Conservation (phyloP, 1,140 invertebrate species). For the Spodoptera frugiperda region DNA sequence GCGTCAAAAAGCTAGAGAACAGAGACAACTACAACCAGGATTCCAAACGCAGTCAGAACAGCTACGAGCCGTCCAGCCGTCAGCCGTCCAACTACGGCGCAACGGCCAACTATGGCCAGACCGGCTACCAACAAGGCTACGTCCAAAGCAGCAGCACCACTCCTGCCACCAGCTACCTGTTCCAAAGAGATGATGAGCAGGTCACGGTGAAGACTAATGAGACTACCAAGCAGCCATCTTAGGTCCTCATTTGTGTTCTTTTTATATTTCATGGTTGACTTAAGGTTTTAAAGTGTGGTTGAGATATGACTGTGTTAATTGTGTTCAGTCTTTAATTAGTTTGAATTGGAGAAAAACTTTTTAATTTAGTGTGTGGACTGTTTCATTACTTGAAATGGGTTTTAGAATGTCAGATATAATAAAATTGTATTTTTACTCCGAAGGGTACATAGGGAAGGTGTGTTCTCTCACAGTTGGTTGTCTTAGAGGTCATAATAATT, state of each 20-base stretch:
- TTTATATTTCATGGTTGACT: slow-evolving; percentile 22
- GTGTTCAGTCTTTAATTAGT: no score
- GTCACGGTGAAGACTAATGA: slow-evolving; percentile 59
- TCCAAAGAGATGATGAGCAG: slow-evolving; percentile 70
- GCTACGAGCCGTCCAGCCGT: slow-evolving; percentile 25
- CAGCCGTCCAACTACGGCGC: slow-evolving; percentile 35
- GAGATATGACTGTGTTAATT: no score
- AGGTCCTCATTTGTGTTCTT: slow-evolving; percentile 4
- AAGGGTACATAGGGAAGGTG: no score
- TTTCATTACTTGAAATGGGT: no score
- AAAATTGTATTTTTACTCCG: no score
- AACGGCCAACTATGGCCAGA: slow-evolving; percentile 53
- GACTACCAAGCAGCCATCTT: slow-evolving; percentile 47
- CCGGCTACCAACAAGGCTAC: slow-evolving; percentile 54
- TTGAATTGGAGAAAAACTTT: not conserved
- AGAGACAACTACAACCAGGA: slow-evolving; percentile 39
- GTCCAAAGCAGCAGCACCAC: slow-evolving; percentile 64
- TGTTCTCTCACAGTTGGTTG: no score
- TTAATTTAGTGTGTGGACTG: not conserved
- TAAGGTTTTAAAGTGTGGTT: not conserved
- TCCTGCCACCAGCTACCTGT: slow-evolving; percentile 73
- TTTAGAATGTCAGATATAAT: no score
- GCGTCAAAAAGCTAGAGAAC: slow-evolving; percentile 40
- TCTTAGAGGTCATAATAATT: no score
- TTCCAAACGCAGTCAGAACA: slow-evolving; percentile 22